Evolutionary conservation across 92 coral and sea anemone genomes (phyloP), one percentile per base, ranked within the genome.

Genomic region (Palythoa heliodiscus): DNA sequence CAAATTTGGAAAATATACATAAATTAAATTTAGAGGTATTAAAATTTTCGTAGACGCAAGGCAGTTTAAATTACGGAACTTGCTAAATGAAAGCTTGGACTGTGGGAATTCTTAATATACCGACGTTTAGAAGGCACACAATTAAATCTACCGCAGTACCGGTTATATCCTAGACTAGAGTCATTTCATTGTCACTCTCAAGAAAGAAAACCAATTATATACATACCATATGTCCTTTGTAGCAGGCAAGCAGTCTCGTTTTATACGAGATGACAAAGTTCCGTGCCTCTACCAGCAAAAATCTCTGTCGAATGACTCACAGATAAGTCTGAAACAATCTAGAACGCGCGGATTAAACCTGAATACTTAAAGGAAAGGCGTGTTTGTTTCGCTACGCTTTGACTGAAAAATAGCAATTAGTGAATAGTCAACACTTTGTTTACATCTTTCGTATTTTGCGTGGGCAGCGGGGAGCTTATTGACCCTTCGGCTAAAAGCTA

Each of bases 401-500:
- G 69, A 63, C 8, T 63, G 69, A 63, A 63, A 63, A 63, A 19
- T 17, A 19, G 69, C 25, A 63, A 63, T 63, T 63, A 63, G 19
- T 63, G 69, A 6, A 19, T 63, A 63, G 69, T 63, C 69, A 63
- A 63, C 69, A 63, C 25, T 19, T 63, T 63, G 69, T 63, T 63
- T 63, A 63, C 69, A 19, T 22, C 69, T n/a, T 29, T 19, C 7
- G 69, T 63, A 63, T 63, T 63, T 24, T 63, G 69, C n/a, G 64
- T n/a, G 8, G 23, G 69, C 69, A 63, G 25, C 69, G 10, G 69
- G 35, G 25, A 22, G 69, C 69, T 19, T 7, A 63, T 17, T 63
- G 23, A 63, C 69, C 29, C 29, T 63, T 63, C 19, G 69, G 69
- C 69, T 9, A 63, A 63, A 63, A 63, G 69, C 69, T 63, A n/a